These are phyloP conservation scores for Lycaon pictus DNA, from an alignment of 2,113 vertebrate genomes.

Conservation along the genomic window DNA sequence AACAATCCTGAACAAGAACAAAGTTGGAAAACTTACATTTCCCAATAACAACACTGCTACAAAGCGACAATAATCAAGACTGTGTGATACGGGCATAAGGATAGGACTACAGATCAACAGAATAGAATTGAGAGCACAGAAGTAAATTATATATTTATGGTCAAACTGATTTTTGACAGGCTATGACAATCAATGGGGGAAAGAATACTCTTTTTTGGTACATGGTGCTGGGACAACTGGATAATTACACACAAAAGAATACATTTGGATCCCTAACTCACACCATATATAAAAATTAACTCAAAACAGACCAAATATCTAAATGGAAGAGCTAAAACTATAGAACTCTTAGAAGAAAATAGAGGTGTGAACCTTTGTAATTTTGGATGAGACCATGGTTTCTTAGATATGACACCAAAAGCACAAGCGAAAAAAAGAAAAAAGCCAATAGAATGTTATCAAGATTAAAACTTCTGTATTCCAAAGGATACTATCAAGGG, in stretches of 20 bases:
- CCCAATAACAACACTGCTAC: neutral
- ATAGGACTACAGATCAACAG: neutral
- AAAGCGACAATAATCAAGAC: slow-evolving; percentile 33
- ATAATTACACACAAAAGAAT: neutral
- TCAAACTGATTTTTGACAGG: neutral
- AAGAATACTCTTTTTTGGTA: neutral
- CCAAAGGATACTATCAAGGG: neutral
- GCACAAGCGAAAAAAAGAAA: neutral
- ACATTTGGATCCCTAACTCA: neutral
- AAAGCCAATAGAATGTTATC: neutral
- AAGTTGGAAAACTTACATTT: neutral
- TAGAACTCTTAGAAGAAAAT: neutral
- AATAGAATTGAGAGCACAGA: neutral
- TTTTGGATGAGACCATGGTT: neutral
- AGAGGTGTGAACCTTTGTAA: neutral
- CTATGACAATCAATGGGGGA: neutral
- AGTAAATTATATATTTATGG: neutral
- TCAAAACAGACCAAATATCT: neutral
- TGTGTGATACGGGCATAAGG: neutral
- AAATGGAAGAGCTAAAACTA: neutral
- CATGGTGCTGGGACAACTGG: neutral
- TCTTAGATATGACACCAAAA: neutral
- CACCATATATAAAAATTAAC: neutral
- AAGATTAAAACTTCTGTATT: neutral
- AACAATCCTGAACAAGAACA: neutral